Base-by-base conservation (phyloP, 2,888 invertebrate species). In the Zaprionus bogoriensis region DNA sequence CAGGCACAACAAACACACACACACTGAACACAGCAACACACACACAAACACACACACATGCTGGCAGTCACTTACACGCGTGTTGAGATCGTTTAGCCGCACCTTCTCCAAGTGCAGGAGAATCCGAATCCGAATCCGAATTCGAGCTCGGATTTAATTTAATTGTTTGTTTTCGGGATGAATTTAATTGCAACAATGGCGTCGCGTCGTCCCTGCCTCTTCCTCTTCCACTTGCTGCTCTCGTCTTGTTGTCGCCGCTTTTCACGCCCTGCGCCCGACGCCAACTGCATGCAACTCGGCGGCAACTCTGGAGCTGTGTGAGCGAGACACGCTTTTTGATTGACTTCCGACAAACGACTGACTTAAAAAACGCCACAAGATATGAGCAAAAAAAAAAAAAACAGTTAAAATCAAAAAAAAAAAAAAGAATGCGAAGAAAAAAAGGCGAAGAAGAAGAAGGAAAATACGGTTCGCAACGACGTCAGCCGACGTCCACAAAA, bases 281-380 rank as follows among this genome's bases (percentile, higher is more conserved):
- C 27, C 30, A 22, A 61, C 50, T 36, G 19, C 36, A 32, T 23
- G 47, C 44, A 22, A 39, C 32, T 25, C 48, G 20, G 39, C 45
- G 25, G 47, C 22, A 53, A 39, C 51, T 48, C 47, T 45, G 60
- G 73, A 52, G 67, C 77, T 70, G 74, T 74, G 83, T 80, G 88
- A 73, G 73, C 84, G 77, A 85, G 85, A 89, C 89, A 90, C 90
- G 89, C 89, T 90, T 86, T 90, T 88, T 90, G 90, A 90, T 90
- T 90, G 90, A 90, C 91, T 90, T 89, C 89, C 91, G 90, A 90
- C 89, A 89, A 90, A 89, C 89, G 91, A 90, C 90, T 90, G 89
- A 81, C 84, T 81, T 87, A 81, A 81, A 81, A 80, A 81, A 52
- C 84, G 83, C 86, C 77, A 87, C 75, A 79, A 85, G 80, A 84